Percentiles rank a stretch among this genome's conserved stretches.
Conservation (phyloP, 2,797 vertebrate species). For the Euthynnus affinis region DNA sequence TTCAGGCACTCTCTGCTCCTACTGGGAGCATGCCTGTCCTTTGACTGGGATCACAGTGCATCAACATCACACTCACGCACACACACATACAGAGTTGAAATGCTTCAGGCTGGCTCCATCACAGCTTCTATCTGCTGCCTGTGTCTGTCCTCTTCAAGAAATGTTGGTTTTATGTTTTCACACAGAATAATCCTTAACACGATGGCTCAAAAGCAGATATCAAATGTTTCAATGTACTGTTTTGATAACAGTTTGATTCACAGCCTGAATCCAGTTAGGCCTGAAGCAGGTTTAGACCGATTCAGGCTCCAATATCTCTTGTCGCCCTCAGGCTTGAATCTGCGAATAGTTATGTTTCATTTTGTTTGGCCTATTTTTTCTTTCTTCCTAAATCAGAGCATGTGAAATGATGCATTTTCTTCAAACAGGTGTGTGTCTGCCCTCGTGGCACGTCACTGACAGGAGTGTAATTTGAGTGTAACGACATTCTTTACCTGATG, state of each 20-base stretch:
- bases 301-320: slow-evolving; percentile 44
- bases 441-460: slow-evolving; percentile 52
- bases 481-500: slow-evolving; percentile 64
- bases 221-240: slow-evolving; percentile 40
- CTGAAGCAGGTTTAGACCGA: slow-evolving; percentile 30
- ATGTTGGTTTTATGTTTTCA: slow-evolving; percentile 11
- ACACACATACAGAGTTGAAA: slow-evolving; percentile 16
- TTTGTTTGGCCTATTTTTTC: slow-evolving; percentile 34
- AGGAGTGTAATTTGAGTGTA: slow-evolving; percentile 66
- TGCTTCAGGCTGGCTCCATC: slow-evolving; percentile 5
- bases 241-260: slow-evolving; percentile 41
- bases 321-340: slow-evolving; percentile 50
- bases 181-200: slow-evolving; percentile 18
- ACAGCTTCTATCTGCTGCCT: slow-evolving; percentile 19
- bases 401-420: slow-evolving; percentile 58
- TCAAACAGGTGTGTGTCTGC: slow-evolving; percentile 51
- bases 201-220: slow-evolving; percentile 37
- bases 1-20: slow-evolving; percentile 45
- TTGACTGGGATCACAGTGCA: slow-evolving; percentile 55
- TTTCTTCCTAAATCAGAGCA: slow-evolving; percentile 37
- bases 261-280: slow-evolving; percentile 29
- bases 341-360: slow-evolving; percentile 53
- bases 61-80: slow-evolving; percentile 56
- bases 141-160: slow-evolving; percentile 22
- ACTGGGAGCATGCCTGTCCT: slow-evolving; percentile 58